Evolutionary conservation across 2,113 vertebrate species (phyloP), one percentile per base, ranked within the genome.

Genomic region (Xenotilapia longispinis): DNA sequence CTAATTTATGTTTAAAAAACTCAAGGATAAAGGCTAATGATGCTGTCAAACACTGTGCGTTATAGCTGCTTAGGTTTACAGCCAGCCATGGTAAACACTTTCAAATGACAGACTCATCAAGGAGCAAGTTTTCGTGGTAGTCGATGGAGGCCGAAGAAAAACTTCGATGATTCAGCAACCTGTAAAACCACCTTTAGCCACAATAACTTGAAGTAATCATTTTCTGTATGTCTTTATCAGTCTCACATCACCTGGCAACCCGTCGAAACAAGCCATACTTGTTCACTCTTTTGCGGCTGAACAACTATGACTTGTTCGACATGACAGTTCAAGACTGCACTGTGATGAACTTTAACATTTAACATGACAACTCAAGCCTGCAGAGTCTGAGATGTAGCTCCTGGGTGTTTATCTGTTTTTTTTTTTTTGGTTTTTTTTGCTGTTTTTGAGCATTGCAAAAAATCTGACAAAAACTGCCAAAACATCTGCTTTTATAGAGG

Each of bases 371-470:
- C 14, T 75, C 40, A 47, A 28, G 15, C 70, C 70, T 75, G 42
- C 23, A 75, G 15, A 75, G 40, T 17, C 40, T 75, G 40, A 19
- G 15, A 5, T 28, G 14, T 28, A 75, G 70, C 70, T 19, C 70
- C 4, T 19, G 9, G 14, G 23, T 75, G 31, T 28, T 23, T 23
- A 21, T 3, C 21, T 21, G 21, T n/a, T 73, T 73, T 73, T 45
- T 45, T 33, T 5, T 11, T n/a, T 11, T 6, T 1, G 4, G 7
- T 1, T 0, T 4, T 7, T 23, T 26, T 42, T 4, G 58, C 31
- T 0, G 31, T 63, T 63, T 73, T 42, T 47, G 9, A 28, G 14
- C 70, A 28, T 28, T 28, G 14, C 14, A 47, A 17, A 7, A 17
- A 6, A 15, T 45, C 40, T 26, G 10, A 10, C 40, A 14, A 68